Conservation (phyloP, 2,888 invertebrate species). For the Idaea aversata region DNA sequence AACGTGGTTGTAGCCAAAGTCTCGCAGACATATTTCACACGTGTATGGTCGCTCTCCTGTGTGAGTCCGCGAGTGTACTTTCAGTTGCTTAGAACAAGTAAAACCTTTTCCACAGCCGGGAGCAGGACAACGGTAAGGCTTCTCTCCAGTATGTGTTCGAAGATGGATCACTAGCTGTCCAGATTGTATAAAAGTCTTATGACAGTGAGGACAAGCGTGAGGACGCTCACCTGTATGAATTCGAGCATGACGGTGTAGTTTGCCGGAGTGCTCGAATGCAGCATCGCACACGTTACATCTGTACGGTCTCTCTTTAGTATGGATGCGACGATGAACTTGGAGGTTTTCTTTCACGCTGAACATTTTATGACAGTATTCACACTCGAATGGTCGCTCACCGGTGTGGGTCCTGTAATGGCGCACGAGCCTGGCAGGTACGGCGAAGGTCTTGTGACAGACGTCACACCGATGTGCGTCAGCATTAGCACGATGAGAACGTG, state of each 20-base stretch:
- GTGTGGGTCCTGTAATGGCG: slow-evolving; percentile 95
- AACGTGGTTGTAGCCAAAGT: slow-evolving; percentile 95
- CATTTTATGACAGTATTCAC: slow-evolving; percentile 95
- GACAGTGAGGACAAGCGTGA: slow-evolving; percentile 92
- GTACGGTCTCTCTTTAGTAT: slow-evolving; percentile 95
- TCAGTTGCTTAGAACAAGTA: slow-evolving; percentile 94
- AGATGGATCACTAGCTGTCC: slow-evolving; percentile 95
- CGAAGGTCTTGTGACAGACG: slow-evolving; percentile 94
- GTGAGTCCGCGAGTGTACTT: slow-evolving; percentile 94
- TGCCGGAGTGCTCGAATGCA: slow-evolving; percentile 95
- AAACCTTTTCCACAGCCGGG: slow-evolving; percentile 94
- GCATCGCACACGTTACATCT: slow-evolving; percentile 93
- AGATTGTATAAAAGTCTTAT: slow-evolving; percentile 94
- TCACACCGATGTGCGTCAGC: slow-evolving; percentile 92
- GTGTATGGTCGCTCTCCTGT: slow-evolving; percentile 95
- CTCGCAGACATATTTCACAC: slow-evolving; percentile 94
- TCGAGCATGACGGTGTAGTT: slow-evolving; percentile 93
- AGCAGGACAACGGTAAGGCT: slow-evolving; percentile 89
- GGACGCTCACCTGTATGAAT: slow-evolving; percentile 95
- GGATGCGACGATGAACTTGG: slow-evolving; percentile 93
- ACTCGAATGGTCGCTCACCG: slow-evolving; percentile 94
- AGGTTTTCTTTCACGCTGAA: slow-evolving; percentile 96
- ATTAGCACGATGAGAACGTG: slow-evolving; percentile 66
- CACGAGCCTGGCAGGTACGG: slow-evolving; percentile 91
- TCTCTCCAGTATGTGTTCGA: slow-evolving; percentile 93